Conservation (phyloP, 1,140 invertebrate species). For the Cyclargus thomasi region DNA sequence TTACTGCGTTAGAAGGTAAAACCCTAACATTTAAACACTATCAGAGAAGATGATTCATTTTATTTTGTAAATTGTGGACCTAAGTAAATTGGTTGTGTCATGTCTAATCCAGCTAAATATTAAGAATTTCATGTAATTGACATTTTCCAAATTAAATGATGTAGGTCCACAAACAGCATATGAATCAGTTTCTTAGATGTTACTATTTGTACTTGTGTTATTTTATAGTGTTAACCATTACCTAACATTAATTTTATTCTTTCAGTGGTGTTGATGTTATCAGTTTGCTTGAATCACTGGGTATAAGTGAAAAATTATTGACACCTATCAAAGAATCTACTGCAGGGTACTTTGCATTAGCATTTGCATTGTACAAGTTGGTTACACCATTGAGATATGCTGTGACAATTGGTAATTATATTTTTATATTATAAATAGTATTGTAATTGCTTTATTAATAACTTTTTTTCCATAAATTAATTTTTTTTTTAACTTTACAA, state of each 20-base stretch:
- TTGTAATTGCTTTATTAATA: neutral
- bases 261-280: constrained; percentile 92
- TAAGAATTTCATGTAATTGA: too few species aligned
- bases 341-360: constrained; percentile 90
- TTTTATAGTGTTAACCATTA: neutral
- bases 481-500: too few species aligned
- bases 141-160: too few species aligned
- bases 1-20: constrained; percentile 89
- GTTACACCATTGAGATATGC: constrained; percentile 92
- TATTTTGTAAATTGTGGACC: too few species aligned
- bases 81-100: too few species aligned
- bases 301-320: constrained; percentile 85
- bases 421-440: constrained; percentile 17
- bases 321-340: constrained; percentile 83
- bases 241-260: constrained; percentile 20
- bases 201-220: too few species aligned
- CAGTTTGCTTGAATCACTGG: constrained; percentile 82
- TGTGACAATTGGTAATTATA: constrained; percentile 85
- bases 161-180: too few species aligned
- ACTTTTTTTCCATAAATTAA: neutral
- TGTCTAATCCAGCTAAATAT: too few species aligned
- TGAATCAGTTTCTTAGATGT: too few species aligned
- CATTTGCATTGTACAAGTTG: constrained; percentile 94
- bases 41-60: too few species aligned
- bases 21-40: neutral